phyloP scores from a whole-genome alignment of 2,113 vertebrate genomes.

The Thymallus thymallus region DNA sequence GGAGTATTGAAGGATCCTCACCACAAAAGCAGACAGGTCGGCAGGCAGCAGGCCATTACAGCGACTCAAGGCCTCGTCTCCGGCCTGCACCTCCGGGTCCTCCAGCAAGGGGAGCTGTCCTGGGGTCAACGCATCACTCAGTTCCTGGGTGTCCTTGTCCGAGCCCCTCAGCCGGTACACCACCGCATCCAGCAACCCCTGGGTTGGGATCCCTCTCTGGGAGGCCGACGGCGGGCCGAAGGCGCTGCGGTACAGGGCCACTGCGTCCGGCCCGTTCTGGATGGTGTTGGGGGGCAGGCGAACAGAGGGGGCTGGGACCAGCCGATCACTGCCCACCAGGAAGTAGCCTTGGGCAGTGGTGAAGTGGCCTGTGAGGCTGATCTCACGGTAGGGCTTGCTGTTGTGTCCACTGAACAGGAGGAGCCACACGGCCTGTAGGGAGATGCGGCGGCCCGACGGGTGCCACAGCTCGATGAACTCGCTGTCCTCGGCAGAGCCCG shows the following conservation, averaged over 20 bases:
- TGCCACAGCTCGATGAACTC: conserved; percentile 82
- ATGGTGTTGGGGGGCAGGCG: conserved; percentile 75
- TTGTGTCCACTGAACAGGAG: conserved; percentile 79
- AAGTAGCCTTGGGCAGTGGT: conserved; percentile 78
- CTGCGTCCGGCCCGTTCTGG: conserved; percentile 77
- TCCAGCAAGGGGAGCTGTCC: conserved; percentile 79
- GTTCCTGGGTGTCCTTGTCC: conserved; percentile 55
- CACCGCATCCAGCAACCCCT: conserved; percentile 76
- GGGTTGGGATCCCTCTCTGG: conserved; percentile 53
- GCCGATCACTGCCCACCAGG: conserved; percentile 73
- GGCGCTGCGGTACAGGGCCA: conserved; percentile 77
- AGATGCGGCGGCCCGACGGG: conserved; percentile 61
- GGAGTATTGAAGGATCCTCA: conserved; percentile 39
- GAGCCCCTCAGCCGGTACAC: conserved; percentile 69
- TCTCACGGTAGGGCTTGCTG: conserved; percentile 69
- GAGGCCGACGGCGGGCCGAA: conserved; percentile 53
- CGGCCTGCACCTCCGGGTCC: conserved; percentile 61
- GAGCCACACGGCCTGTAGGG: conserved; percentile 77
- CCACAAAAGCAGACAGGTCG: conserved; percentile 75
- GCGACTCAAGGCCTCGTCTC: conserved; percentile 78
- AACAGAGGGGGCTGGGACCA: conserved; percentile 72
- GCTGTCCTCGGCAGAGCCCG: conserved; percentile 68
- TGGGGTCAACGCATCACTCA: conserved; percentile 72
- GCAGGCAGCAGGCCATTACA: conserved; percentile 70
- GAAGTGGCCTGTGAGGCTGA: conserved; percentile 75